These are phyloP conservation scores for Loripinus fragilis DNA, from an alignment of 2,888 invertebrate species.

Conservation along the genomic window DNA sequence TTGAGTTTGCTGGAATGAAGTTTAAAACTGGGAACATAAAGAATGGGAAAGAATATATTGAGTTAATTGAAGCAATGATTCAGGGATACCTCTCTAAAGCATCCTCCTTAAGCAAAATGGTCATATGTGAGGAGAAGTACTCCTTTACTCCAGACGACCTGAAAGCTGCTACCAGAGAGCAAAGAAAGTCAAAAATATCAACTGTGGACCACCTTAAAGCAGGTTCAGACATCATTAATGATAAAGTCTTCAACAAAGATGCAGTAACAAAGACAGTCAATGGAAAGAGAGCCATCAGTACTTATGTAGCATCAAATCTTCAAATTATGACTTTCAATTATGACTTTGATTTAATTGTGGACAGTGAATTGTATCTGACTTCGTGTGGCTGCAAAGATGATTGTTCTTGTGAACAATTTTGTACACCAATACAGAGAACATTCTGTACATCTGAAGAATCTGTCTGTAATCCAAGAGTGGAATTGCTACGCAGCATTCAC, in stretches of 20 bases:
- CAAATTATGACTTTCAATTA: background rate
- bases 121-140: constrained; percentile 44
- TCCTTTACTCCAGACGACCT: constrained; percentile 41
- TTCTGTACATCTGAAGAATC: constrained; percentile 4
- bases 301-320: constrained; percentile 32
- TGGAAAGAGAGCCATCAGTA: constrained; percentile 33
- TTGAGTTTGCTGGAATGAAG: constrained; percentile 41
- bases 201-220: constrained; percentile 40
- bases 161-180: constrained; percentile 41
- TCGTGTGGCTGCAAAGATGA: constrained; percentile 1
- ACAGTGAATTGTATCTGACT: constrained; percentile 5
- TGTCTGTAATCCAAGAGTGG: too few species aligned
- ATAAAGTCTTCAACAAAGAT: constrained; percentile 22
- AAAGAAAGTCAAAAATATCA: constrained; percentile 16
- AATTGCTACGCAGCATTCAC: background rate
- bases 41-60: constrained; percentile 31
- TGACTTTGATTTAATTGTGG: background rate
- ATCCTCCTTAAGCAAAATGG: constrained; percentile 14
- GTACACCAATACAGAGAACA: constrained; percentile 12
- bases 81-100: constrained; percentile 7
- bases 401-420: constrained; percentile 6
- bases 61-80: constrained; percentile 17
- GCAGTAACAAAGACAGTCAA: constrained; percentile 20
- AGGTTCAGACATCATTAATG: constrained; percentile 23
- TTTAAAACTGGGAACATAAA: constrained; percentile 34